phyloP scores from a whole-genome alignment of 2,113 vertebrate species.

The Otocyon megalotis region DNA sequence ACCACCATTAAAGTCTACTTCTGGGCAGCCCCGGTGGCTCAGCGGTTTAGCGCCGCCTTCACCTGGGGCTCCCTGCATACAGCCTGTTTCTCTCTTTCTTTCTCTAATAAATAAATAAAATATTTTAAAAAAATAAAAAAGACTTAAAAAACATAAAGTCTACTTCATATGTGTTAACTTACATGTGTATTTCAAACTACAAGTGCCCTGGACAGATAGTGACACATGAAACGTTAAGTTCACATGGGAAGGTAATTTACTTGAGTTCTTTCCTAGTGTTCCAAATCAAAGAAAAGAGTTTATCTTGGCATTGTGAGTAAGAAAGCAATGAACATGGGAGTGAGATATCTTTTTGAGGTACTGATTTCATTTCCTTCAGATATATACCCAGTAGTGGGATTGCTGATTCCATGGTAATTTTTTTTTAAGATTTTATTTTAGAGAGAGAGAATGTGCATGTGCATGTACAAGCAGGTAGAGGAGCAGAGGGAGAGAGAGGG shows the following conservation, averaged over 20 bases:
- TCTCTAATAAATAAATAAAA: too few relatives aligned
- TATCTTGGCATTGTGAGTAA: background rate
- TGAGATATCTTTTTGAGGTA: background rate
- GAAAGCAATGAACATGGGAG: background rate
- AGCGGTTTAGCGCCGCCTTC: too few relatives aligned
- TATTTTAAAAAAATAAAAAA: too few relatives aligned
- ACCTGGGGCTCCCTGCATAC: too few relatives aligned
- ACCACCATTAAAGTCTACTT: background rate
- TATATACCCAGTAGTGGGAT: background rate
- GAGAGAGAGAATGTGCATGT: background rate
- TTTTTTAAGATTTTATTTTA: too few relatives aligned
- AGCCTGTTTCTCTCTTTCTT: too few relatives aligned
- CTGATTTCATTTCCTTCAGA: background rate
- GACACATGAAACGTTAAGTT: background rate
- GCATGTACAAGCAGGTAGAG: background rate
- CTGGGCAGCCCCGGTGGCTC: too few relatives aligned
- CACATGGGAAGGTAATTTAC: background rate
- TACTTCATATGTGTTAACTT: background rate
- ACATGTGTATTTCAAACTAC: background rate
- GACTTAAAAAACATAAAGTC: background rate
- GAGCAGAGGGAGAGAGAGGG: background rate
- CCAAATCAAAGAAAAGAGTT: background rate
- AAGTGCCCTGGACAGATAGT: background rate
- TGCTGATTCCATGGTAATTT: background rate
- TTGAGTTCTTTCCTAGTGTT: background rate